phyloP scores from a whole-genome alignment of 2,113 vertebrate genomes.

The Lycaon pictus region DNA sequence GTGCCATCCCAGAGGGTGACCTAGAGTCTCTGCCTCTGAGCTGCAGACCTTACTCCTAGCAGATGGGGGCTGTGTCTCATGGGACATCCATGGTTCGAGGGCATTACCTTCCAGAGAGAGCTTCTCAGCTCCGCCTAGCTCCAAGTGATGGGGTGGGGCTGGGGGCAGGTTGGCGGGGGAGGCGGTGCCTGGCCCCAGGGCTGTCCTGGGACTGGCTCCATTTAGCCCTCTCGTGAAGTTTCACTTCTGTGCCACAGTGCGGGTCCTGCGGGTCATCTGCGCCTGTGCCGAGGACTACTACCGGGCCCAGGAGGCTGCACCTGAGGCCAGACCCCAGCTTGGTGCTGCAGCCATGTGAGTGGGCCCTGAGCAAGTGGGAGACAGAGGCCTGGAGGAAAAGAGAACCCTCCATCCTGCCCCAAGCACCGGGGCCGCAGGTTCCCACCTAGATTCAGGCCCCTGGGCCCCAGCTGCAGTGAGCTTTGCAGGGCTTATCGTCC shows the following conservation, averaged over 20 bases:
- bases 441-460: background rate
- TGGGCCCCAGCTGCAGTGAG: background rate
- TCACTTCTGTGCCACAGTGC: slow-evolving; percentile 84
- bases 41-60: background rate
- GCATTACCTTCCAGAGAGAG: rapidly evolving
- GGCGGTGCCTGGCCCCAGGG: background rate
- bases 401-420: background rate
- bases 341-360: slow-evolving; percentile 92
- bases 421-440: background rate
- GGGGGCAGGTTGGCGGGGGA: background rate
- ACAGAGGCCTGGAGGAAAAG: background rate
- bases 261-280: slow-evolving; percentile 93
- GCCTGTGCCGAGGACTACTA: slow-evolving; percentile 95
- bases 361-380: background rate
- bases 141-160: rapidly evolving
- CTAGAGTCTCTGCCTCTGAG: background rate
- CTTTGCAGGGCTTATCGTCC: too few relatives aligned
- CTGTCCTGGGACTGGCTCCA: background rate
- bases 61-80: background rate
- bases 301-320: slow-evolving; percentile 81
- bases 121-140: too few relatives aligned
- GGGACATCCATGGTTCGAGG: too few relatives aligned
- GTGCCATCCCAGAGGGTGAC: rapidly evolving
- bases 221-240: background rate
- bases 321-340: slow-evolving; percentile 80